phyloP scores from a whole-genome alignment of 2,888 invertebrate species.

The Sphaerophoria taeniata region DNA sequence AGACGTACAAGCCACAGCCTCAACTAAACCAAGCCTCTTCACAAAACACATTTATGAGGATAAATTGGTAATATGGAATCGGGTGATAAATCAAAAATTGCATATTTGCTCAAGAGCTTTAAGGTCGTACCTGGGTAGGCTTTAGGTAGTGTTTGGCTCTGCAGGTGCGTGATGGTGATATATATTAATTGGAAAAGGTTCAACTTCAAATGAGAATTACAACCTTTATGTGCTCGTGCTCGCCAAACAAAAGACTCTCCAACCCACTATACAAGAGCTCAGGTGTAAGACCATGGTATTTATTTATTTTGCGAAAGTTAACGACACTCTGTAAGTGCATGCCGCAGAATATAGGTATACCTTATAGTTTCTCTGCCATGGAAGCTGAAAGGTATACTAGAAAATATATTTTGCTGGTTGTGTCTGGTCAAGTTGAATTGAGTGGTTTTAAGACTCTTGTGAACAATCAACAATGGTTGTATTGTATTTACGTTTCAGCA shows the following conservation, averaged over 20 bases:
- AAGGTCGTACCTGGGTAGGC: not conserved
- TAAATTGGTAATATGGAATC: slow-evolving; percentile 28
- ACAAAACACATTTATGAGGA: not conserved
- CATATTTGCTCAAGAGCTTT: slow-evolving; percentile 27
- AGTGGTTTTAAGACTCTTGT: slow-evolving; percentile 10
- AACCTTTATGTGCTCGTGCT: too few relatives aligned
- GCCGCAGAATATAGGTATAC: too few relatives aligned
- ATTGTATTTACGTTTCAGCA: not conserved
- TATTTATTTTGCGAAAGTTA: not conserved
- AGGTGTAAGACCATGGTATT: slow-evolving; percentile 1
- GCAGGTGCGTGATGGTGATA: not conserved
- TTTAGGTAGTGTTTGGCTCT: not conserved
- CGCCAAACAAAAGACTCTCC: not conserved
- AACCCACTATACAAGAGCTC: not conserved
- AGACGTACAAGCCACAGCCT: too few relatives aligned
- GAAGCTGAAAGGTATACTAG: too few relatives aligned
- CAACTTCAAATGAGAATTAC: not conserved
- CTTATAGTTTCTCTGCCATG: too few relatives aligned
- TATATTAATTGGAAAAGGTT: slow-evolving; percentile 9
- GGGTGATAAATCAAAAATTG: slow-evolving; percentile 55
- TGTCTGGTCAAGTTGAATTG: slow-evolving; percentile 10
- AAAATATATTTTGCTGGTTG: not conserved
- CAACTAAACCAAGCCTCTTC: too few relatives aligned
- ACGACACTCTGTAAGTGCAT: too few relatives aligned
- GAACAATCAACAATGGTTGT: not conserved